phyloP scores from a whole-genome alignment of 30 jellyfish, hydroid and myxozoan species.

The Aurelia aurita complex sp. Pacific region DNA sequence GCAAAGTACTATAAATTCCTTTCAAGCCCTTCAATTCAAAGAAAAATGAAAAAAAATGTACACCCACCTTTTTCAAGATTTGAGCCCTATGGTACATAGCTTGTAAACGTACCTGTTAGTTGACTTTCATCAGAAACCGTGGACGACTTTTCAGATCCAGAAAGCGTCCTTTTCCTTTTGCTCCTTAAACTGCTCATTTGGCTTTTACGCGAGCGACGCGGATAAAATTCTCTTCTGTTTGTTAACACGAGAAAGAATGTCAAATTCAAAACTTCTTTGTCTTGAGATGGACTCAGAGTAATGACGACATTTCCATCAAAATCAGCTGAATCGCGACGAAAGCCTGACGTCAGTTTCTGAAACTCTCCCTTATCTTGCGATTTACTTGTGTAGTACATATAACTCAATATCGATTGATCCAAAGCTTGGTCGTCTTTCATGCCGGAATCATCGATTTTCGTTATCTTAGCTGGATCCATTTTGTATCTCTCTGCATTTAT shows the following conservation, averaged over 20 bases:
- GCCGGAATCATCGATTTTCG: slow-evolving; percentile 48
- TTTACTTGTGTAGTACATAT: slow-evolving; percentile 74
- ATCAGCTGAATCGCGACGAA: slow-evolving; percentile 87
- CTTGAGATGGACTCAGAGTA: slow-evolving; percentile 57
- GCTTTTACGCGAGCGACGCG: slow-evolving; percentile 48
- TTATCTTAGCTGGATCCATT: slow-evolving; percentile 60
- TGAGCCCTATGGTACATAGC: neutral
- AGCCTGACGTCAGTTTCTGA: slow-evolving; percentile 61
- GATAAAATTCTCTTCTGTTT: slow-evolving; percentile 88
- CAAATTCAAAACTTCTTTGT: slow-evolving; percentile 72
- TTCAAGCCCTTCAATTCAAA: too few relatives aligned
- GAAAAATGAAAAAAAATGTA: too few relatives aligned
- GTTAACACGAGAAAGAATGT: slow-evolving; percentile 80
- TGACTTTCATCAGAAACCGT: slow-evolving; percentile 55
- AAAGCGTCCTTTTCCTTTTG: slow-evolving; percentile 77
- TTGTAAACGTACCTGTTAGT: neutral
- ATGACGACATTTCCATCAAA: slow-evolving; percentile 91
- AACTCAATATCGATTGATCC: slow-evolving; percentile 70
- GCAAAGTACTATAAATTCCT: too few relatives aligned
- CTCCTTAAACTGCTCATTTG: slow-evolving; percentile 61
- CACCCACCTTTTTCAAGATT: too few relatives aligned
- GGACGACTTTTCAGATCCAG: slow-evolving; percentile 68
- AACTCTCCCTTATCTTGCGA: slow-evolving; percentile 66
- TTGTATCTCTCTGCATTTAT: slow-evolving; percentile 77
- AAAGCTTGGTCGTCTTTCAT: slow-evolving; percentile 1